Evolutionary conservation across 2,113 vertebrate genomes (phyloP), one percentile per base, ranked within the genome.

Genomic region (Limanda limanda): DNA sequence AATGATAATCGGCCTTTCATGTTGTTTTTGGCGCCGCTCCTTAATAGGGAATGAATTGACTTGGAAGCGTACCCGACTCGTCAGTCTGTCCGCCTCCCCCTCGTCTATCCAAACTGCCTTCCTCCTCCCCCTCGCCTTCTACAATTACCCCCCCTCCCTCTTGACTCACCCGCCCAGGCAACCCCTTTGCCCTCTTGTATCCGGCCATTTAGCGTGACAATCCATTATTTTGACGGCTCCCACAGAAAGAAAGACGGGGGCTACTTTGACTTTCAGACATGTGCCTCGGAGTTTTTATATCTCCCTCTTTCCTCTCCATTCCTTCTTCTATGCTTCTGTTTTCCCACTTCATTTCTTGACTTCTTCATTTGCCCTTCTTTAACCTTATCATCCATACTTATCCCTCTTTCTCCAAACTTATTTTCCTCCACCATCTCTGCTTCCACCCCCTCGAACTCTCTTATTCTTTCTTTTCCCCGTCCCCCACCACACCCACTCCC

Each of bases 141-240:
- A 86, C 89, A 86, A 87, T 88, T 82, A 84, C 82, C 70, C 76
- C 47, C 59, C 83, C 76, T 73, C 78, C 74, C 59, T 45, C 20
- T 37, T 24, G 2, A 58, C 76, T 78, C 84, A 80, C 74, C 82
- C 81, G 47, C 79, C 64, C 69, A 69, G 78, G 74, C 83, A 86
- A 74, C 89, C 86, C 78, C 76, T 88, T 86, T 90, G 86, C 86
- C 89, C 91, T 83, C 89, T 93, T 90, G 88, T 89, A 91, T 93
- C 89, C 83, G 86, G 89, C 86, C 85, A 87, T 87, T 93, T 91
- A 92, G 88, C 86, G 81, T 92, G 92, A 93, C 92, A 93, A 91
- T 92, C 87, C 87, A 91, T 92, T 92, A 91, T 92, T 91, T 84
- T 91, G 89, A 92, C 78, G 79, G 76, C 74, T 90, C 84, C 61